phyloP scores from a whole-genome alignment of 2,113 vertebrate genomes.

The Carlito syrichta region DNA sequence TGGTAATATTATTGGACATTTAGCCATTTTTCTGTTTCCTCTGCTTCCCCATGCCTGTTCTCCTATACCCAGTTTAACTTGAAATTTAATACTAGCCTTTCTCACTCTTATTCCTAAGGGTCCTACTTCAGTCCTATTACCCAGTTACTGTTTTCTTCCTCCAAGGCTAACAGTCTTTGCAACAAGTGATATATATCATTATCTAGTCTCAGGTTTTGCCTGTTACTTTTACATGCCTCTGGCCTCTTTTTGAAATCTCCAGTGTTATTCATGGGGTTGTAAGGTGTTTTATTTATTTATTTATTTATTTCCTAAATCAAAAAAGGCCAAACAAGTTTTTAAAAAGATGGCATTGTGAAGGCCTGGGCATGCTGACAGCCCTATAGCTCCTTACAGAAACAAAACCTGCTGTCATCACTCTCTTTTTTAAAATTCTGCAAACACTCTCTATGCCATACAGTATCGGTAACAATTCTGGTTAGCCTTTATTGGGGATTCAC shows the following conservation, averaged over 20 bases:
- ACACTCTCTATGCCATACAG: not conserved
- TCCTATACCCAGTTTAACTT: not conserved
- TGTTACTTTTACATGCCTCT: not conserved
- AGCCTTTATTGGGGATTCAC: not conserved
- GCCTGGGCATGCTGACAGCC: not conserved
- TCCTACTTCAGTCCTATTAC: slow-evolving; percentile 18
- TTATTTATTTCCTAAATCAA: not conserved
- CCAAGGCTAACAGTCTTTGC: not conserved
- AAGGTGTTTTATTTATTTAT: too few species aligned
- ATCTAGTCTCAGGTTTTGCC: not conserved
- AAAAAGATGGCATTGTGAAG: not conserved
- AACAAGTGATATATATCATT: not conserved
- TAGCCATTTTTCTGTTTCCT: not conserved
- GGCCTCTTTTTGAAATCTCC: not conserved
- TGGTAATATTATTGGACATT: not conserved
- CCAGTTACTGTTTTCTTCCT: not conserved
- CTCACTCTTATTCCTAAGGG: slow-evolving; percentile 29
- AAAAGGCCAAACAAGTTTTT: not conserved
- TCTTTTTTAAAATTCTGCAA: not conserved
- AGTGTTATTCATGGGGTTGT: not conserved
- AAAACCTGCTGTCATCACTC: not conserved
- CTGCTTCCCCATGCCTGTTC: not conserved
- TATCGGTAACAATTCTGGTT: not conserved
- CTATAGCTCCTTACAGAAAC: not conserved
- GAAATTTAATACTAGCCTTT: slow-evolving; percentile 52